Evolutionary conservation across 2,797 vertebrate species (phyloP).

Genomic region (Muscicapa striata): DNA sequence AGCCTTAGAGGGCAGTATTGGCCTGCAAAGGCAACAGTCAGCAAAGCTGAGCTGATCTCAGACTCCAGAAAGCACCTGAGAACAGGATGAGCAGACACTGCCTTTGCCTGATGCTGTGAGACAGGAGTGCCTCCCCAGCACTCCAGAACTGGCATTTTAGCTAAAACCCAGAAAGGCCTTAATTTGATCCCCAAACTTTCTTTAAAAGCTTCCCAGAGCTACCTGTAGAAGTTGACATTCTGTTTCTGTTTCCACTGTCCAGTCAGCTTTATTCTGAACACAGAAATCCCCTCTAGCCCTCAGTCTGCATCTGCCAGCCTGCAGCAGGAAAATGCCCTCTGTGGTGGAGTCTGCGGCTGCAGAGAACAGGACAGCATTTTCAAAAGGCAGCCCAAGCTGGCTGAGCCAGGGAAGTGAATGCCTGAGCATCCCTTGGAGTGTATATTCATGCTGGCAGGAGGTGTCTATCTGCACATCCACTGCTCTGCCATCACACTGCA

Average conservation of each 20-base stretch:
- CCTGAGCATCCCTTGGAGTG: conserved; percentile 70
- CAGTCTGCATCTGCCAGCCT: conserved; percentile 77
- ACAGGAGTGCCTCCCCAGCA: background rate
- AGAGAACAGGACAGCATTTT: conserved; percentile 62
- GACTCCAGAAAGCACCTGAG: background rate
- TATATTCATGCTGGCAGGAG: conserved; percentile 64
- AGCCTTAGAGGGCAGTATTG: background rate
- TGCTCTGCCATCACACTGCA: conserved; percentile 73
- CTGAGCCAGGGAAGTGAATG: conserved; percentile 75
- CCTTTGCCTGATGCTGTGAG: background rate
- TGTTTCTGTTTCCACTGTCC: conserved; percentile 76
- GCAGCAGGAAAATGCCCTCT: conserved; percentile 70
- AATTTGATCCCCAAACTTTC: background rate
- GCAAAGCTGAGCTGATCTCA: background rate
- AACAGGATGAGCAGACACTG: too few species aligned
- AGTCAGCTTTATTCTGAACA: conserved; percentile 49
- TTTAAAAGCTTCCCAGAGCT: background rate
- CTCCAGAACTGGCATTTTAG: background rate
- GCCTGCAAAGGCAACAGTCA: background rate
- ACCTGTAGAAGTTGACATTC: conserved; percentile 80
- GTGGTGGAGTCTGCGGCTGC: conserved; percentile 21
- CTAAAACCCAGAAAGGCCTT: background rate
- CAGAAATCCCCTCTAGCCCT: conserved; percentile 62
- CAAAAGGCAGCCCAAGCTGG: conserved; percentile 72
- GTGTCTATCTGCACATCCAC: conserved; percentile 70